Conservation (phyloP, 2,888 invertebrate genomes). For the Ichneumoninae sp. region DNA sequence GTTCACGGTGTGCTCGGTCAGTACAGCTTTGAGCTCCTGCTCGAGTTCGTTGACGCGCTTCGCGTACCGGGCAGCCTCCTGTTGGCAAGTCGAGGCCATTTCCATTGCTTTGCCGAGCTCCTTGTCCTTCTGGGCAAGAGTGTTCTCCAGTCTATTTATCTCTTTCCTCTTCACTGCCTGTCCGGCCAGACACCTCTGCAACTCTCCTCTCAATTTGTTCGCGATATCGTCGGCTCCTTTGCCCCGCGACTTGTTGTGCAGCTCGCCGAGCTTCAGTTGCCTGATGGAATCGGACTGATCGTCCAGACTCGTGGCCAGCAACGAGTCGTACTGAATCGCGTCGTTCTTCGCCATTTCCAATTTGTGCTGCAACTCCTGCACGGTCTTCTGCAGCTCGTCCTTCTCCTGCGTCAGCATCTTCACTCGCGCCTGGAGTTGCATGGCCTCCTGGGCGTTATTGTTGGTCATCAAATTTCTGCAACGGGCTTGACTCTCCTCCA, state of each 20-base stretch:
- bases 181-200: constrained; percentile 83
- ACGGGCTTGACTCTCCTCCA: constrained; percentile 87
- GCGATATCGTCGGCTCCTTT: constrained; percentile 83
- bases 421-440: constrained; percentile 85
- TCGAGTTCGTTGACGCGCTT: constrained; percentile 80
- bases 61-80: constrained; percentile 76
- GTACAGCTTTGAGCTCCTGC: constrained; percentile 78
- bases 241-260: constrained; percentile 75
- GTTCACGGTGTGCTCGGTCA: constrained; percentile 79
- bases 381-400: constrained; percentile 83
- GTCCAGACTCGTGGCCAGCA: constrained; percentile 78
- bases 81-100: constrained; percentile 74
- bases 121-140: constrained; percentile 81
- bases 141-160: constrained; percentile 84
- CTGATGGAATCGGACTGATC: constrained; percentile 79
- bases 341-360: constrained; percentile 77
- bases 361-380: constrained; percentile 79
- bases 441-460: constrained; percentile 84
- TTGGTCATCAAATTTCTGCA: constrained; percentile 84
- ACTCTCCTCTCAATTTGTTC: constrained; percentile 84
- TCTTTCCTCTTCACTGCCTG: constrained; percentile 85
- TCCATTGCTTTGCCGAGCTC: constrained; percentile 78
- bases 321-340: constrained; percentile 77
- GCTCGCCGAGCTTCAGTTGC: constrained; percentile 78
- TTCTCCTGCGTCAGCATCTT: constrained; percentile 85